Base-by-base conservation (phyloP, 92 coral and sea anemone genomes). In the Porites rus region DNA sequence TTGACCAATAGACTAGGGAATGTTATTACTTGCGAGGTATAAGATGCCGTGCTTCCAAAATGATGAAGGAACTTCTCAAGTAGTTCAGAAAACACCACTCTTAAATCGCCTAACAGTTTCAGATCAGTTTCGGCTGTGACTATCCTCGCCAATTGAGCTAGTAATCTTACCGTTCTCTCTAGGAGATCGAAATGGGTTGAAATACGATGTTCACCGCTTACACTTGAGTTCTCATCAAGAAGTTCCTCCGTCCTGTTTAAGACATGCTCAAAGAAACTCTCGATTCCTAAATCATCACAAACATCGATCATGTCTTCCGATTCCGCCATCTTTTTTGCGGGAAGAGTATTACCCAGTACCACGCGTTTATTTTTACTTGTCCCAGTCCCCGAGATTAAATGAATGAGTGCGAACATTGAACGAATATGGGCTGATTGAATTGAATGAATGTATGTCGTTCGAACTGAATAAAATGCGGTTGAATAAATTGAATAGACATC, bases 101-200 rank as follows among this genome's bases (percentile, higher is more conserved):
- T 54, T 19, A 86, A 76, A 63, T 85, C 89, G 19, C 67, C 69
- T 67, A 85, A 65, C 82, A 18, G 80, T 76, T 86, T 86, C 18
- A 19, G 59, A 38, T 78, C 89, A 59, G 54, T 75, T 58, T 91
- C 85, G 63, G 77, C 86, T 18, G 79, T 78, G 56, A 91, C 86
- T 53, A 76, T 66, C 52, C 61, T 66, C 54, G 69, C 69, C 82
- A 90, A 81, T 78, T 76, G 79, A 52, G 62, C 75, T 8, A 81
- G 71, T 85, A 82, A 82, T 60, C 74, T 77, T 69, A 87, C 84
- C 56, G 89, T 87, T 87, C 75, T 77, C 50, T 83, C 87, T 72
- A 87, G 74, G 84, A 91, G 87, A 81, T 87, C 88, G 65, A 72
- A 65, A 73, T 87, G 94, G 62, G 80, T 73, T 65, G 76, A 78